phyloP scores from a whole-genome alignment of 2,797 vertebrate species.

The Catamblyrhynchus diadema region DNA sequence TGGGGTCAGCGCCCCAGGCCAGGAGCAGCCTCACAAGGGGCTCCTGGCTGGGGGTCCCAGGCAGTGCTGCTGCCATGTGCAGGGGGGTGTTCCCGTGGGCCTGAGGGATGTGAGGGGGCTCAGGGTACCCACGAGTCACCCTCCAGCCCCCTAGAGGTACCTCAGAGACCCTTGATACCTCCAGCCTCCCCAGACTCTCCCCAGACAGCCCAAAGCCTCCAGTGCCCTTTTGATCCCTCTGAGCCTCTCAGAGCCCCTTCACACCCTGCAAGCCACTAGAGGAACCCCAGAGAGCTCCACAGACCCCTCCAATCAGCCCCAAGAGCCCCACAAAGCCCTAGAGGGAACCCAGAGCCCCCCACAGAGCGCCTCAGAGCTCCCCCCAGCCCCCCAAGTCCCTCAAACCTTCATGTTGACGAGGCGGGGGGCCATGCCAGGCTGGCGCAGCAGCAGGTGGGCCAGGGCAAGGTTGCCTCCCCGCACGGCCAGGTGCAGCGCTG shows the following conservation, averaged over 20 bases:
- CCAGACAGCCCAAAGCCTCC: background rate
- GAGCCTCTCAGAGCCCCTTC: background rate
- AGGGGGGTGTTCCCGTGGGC: background rate
- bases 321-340: background rate
- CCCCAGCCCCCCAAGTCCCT: background rate
- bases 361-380: too few species aligned
- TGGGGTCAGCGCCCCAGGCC: background rate
- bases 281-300: background rate
- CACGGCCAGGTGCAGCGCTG: background rate
- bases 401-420: background rate
- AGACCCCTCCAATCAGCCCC: background rate
- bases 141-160: background rate
- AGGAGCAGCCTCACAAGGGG: background rate
- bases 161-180: background rate
- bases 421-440: background rate
- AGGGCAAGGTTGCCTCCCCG: background rate
- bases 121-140: background rate
- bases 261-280: fast-evolving
- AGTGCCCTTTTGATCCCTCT: background rate
- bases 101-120: background rate
- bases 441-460: background rate
- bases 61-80: background rate
- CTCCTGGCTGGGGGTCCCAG: background rate
- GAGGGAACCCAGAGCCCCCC: too few species aligned
- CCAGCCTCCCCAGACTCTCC: background rate